These are phyloP conservation scores for Megalopta genalis DNA, from an alignment of 1,140 invertebrate genomes.

Conservation along the genomic window DNA sequence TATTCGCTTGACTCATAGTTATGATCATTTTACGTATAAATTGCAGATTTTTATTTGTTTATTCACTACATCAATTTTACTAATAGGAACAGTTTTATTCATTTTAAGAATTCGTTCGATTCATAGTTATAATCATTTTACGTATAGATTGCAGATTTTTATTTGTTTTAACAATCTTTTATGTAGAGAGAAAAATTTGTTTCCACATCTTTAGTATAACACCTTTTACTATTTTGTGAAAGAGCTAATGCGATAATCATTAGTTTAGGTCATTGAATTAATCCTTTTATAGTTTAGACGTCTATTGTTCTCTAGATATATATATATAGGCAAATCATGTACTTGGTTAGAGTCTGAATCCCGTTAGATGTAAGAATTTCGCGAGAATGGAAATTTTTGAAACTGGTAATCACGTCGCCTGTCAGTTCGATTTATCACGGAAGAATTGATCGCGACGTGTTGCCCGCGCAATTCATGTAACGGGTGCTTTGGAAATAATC, in stretches of 20 bases:
- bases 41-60: too few species aligned
- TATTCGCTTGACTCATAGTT: too few species aligned
- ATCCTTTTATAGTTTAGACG: background rate
- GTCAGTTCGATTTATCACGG: slow-evolving; percentile 12
- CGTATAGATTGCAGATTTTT: too few species aligned
- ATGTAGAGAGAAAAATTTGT: background rate
- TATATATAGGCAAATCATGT: background rate
- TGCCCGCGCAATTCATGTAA: slow-evolving; percentile 27
- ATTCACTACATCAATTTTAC: too few species aligned
- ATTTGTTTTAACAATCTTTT: too few species aligned
- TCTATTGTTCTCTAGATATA: background rate
- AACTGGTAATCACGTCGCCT: slow-evolving; percentile 23
- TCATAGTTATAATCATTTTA: too few species aligned
- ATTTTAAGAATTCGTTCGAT: too few species aligned
- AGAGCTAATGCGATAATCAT: background rate
- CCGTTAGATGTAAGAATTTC: background rate
- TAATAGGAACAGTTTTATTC: too few species aligned
- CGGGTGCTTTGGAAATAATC: slow-evolving; percentile 11
- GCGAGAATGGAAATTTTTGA: slow-evolving; percentile 1
- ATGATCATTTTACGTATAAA: too few species aligned
- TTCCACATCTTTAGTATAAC: background rate
- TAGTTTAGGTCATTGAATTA: background rate
- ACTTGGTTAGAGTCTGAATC: too few species aligned
- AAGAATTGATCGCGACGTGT: slow-evolving; percentile 40
- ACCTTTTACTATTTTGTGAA: background rate